Evolutionary conservation across 2,888 invertebrate genomes (phyloP).

Genomic region (Diplolepis rosae): DNA sequence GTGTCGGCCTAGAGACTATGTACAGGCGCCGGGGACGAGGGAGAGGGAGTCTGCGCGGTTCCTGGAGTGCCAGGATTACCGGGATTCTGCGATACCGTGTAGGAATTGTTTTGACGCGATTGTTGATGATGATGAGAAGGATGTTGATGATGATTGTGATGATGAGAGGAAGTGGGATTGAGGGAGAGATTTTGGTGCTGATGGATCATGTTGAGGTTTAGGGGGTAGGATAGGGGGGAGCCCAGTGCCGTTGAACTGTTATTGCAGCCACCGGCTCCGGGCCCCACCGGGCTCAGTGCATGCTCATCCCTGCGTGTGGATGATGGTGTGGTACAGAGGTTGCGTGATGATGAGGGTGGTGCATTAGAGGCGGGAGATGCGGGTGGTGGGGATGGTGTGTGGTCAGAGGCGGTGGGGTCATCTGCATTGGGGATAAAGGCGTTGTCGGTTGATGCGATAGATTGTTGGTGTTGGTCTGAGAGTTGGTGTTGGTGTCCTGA

Average conservation of each 20-base stretch:
- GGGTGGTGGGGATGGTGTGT: constrained; percentile 77
- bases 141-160: constrained; percentile 59
- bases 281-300: constrained; percentile 88
- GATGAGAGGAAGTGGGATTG: constrained; percentile 38
- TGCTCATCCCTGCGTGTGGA: constrained; percentile 75
- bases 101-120: constrained; percentile 65
- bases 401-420: constrained; percentile 76
- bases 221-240: constrained; percentile 72
- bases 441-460: constrained; percentile 75
- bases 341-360: constrained; percentile 73
- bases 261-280: constrained; percentile 74
- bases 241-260: constrained; percentile 72
- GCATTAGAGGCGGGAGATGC: constrained; percentile 79
- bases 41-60: constrained; percentile 70
- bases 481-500: constrained; percentile 67
- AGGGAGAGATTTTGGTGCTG: constrained; percentile 62
- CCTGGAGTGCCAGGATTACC: constrained; percentile 64
- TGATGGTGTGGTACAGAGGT: constrained; percentile 71
- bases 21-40: constrained; percentile 73
- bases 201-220: constrained; percentile 70
- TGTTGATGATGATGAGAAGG: constrained; percentile 59
- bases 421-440: constrained; percentile 75
- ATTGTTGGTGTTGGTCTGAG: constrained; percentile 64
- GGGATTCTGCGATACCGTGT: constrained; percentile 64
- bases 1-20: constrained; percentile 70